Base-by-base conservation (phyloP, 2,888 invertebrate genomes). In the Argynnis bischoffii region DNA sequence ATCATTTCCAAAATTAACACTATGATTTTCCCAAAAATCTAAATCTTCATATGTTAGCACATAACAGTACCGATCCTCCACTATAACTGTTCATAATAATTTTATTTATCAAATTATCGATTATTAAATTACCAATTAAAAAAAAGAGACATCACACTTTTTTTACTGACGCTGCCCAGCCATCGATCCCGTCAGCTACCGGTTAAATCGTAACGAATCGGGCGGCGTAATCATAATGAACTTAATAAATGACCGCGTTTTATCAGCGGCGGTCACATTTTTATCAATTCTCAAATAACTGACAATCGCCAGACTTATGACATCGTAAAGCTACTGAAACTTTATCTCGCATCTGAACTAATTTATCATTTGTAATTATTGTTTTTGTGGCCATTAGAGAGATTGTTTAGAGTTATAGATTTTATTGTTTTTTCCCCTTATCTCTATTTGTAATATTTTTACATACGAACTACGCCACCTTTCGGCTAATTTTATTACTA, bases 171-270 rank as follows among this genome's bases (percentile, higher is more conserved):
- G 63, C 50, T 78, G 66, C 73, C 55, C 46, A 55, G 31, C 67
- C 56, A 60, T 69, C 72, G 60, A 70, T 70, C 64, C 74, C 74
- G 71, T 73, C 77, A 41, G 81, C 82, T 82, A 81, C 82, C 75
- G 81, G 79, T 77, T 80, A 79, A 78, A 79, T 75, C 75, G 76
- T 78, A 80, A 79, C 78, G 77, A 77, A 81, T 79, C 77, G 74
- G 73, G 74, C 73, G 65, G 72, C 72, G 70, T 74, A 76, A 76
- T 75, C 76, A 76, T 79, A 81, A 82, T 79, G 78, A 82, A 80
- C 75, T 77, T 77, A 77, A 81, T 79, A 79, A 78, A 80, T 72
- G 76, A 76, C 75, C 73, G 70, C 74, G 72, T 75, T 77, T 77
- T 79, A 79, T 78, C 78, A 66, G 71, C 55, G 51, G 67, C 72